Evolutionary conservation across 1,140 invertebrate genomes (phyloP).

Genomic region (Diabrotica undecimpunctata): DNA sequence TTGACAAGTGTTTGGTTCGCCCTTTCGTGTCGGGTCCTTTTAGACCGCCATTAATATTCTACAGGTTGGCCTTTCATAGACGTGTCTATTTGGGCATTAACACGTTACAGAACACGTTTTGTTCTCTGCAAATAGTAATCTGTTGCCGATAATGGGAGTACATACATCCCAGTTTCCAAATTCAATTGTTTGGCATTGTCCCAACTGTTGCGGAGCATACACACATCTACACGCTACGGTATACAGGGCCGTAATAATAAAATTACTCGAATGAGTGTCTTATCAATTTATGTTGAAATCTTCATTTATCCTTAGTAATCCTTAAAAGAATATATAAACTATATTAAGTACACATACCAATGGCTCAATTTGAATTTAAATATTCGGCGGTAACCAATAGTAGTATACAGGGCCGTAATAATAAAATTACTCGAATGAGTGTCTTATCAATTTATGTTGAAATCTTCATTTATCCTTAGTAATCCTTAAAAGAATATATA

Average conservation of each 20-base stretch:
- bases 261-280: no score
- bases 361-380: no score
- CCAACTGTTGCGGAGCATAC: slow-evolving; percentile 25
- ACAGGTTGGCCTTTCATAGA: slow-evolving; percentile 35
- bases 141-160: slow-evolving; percentile 38
- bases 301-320: no score
- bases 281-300: no score
- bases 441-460: no score
- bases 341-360: no score
- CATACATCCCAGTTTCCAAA: slow-evolving; percentile 32
- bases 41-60: slow-evolving; percentile 39
- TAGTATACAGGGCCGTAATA: neutral
- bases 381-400: no score
- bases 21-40: slow-evolving; percentile 16
- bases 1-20: slow-evolving; percentile 17
- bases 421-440: neutral
- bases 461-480: no score
- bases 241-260: neutral
- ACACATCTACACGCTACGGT: slow-evolving; percentile 4
- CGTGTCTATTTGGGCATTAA: slow-evolving; percentile 35
- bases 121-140: slow-evolving; percentile 41
- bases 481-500: no score
- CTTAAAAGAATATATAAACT: no score
- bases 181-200: slow-evolving; percentile 32
- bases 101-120: slow-evolving; percentile 39